phyloP scores from a whole-genome alignment of 2,888 invertebrate species.

The Aspidapion aeneum region DNA sequence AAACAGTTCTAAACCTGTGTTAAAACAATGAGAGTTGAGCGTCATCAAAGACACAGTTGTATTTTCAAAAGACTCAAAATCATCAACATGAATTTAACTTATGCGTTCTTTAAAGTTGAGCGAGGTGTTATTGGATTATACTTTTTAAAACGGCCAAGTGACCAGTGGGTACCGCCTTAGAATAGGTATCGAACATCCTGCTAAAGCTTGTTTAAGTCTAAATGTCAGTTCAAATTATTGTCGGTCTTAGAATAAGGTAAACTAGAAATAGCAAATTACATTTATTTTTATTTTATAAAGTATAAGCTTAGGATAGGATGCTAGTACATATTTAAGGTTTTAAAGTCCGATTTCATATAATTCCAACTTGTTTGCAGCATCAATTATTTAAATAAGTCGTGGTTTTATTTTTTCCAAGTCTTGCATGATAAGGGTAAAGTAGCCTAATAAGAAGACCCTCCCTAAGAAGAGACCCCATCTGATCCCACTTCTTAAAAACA shows the following conservation, averaged over 20 bases:
- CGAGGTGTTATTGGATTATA: neutral
- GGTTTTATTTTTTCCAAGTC: no score
- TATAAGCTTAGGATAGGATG: no score
- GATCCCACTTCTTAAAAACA: no score
- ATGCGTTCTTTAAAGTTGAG: neutral
- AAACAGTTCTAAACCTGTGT: neutral
- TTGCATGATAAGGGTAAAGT: no score
- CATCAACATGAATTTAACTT: neutral
- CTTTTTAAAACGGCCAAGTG: neutral
- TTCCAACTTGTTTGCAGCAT: no score
- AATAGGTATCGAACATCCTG: neutral
- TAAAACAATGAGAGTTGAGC: neutral
- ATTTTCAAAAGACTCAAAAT: neutral
- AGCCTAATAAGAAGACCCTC: no score
- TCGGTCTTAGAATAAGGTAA: neutral
- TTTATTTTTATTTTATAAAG: no score
- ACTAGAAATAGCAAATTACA: neutral
- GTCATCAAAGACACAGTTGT: neutral
- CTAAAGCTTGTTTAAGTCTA: neutral
- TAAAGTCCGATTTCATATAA: no score
- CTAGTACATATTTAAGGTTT: no score
- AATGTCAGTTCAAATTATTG: neutral
- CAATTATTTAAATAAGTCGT: no score
- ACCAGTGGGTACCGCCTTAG: neutral
- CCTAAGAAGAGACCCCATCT: no score